These are phyloP conservation scores for Mastacembelus armatus DNA, from an alignment of 2,797 vertebrate genomes.

Conservation along the genomic window DNA sequence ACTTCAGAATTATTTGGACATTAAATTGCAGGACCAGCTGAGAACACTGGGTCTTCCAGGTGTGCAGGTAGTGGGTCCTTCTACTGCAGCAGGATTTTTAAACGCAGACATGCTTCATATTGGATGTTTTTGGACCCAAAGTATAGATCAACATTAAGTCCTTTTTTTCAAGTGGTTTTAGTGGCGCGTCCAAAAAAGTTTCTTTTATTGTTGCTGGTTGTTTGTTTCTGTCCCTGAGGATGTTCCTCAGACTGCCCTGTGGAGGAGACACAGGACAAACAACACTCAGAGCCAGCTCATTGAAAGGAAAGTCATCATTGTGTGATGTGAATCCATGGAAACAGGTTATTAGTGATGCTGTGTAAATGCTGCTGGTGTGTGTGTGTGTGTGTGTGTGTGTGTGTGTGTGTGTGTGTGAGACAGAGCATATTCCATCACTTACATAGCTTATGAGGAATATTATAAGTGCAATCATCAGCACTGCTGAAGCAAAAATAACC, in stretches of 20 bases:
- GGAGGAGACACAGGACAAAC: background rate
- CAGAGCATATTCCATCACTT: slow-evolving; percentile 58
- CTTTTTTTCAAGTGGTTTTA: slow-evolving; percentile 56
- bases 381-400: too few species aligned
- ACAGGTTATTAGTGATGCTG: background rate
- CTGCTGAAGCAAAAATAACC: slow-evolving; percentile 39
- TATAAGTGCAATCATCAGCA: slow-evolving; percentile 58
- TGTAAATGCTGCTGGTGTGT: too few species aligned
- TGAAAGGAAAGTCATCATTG: background rate
- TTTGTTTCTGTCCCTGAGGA: slow-evolving; percentile 32
- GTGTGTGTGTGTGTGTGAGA: too few species aligned
- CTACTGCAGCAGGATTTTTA: slow-evolving; percentile 7
- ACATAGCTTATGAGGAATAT: slow-evolving; percentile 74
- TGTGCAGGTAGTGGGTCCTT: background rate
- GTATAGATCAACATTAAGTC: slow-evolving; percentile 65
- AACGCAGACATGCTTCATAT: slow-evolving; percentile 37
- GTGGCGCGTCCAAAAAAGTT: slow-evolving; percentile 24
- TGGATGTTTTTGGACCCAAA: slow-evolving; percentile 42
- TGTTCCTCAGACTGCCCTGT: slow-evolving; percentile 64
- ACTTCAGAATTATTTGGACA: too few species aligned
- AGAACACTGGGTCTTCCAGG: too few species aligned
- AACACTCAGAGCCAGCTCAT: background rate
- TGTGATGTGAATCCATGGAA: background rate
- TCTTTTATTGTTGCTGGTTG: slow-evolving; percentile 31
- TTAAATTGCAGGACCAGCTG: too few species aligned